phyloP scores from a whole-genome alignment of 2,113 vertebrate species.

The Muscicapa adusta region DNA sequence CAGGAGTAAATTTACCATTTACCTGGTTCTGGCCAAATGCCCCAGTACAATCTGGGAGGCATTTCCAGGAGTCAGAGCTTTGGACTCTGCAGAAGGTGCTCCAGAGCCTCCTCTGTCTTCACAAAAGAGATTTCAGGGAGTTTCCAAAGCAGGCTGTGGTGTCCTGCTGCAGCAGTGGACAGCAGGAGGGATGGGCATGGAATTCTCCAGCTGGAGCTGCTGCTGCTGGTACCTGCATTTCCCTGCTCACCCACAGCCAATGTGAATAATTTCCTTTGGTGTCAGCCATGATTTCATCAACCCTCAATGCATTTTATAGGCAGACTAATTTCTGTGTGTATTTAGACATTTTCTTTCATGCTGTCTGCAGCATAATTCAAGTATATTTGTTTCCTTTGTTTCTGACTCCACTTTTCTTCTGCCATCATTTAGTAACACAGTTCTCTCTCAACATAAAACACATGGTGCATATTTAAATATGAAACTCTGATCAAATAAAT shows the following conservation, averaged over 20 bases:
- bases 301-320: neutral
- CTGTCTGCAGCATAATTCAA: neutral
- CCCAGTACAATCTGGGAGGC: rapidly evolving
- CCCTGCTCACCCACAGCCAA: neutral
- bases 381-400: neutral
- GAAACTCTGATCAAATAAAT: neutral
- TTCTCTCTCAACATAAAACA: neutral
- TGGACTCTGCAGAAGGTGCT: neutral
- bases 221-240: neutral
- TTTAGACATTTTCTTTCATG: neutral
- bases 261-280: neutral
- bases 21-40: neutral
- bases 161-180: neutral
- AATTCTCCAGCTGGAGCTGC: neutral
- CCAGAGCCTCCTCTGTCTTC: neutral
- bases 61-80: neutral
- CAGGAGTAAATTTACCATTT: neutral
- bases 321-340: neutral
- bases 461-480: neutral
- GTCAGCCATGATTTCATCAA: neutral
- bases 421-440: neutral
- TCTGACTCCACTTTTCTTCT: neutral
- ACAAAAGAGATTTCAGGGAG: neutral
- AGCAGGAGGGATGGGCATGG: neutral
- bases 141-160: neutral